Base-by-base conservation (phyloP, 2,888 invertebrate species). In the Petrolisthes cinctipes region DNA sequence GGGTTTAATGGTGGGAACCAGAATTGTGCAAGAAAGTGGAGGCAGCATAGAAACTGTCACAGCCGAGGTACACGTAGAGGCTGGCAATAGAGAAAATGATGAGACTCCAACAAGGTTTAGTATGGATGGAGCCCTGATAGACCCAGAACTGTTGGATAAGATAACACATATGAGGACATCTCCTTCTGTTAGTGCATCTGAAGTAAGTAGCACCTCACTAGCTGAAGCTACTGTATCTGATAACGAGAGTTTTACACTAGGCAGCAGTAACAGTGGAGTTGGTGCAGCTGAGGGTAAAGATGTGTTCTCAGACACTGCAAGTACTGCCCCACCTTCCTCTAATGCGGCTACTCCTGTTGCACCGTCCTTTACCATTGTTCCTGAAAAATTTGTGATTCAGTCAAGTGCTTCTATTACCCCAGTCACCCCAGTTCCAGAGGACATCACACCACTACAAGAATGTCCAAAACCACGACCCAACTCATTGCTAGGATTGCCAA, bases 161-260 rank as follows among this genome's bases (percentile, higher is more conserved):
- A 86, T 90, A 14, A 90, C 90, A 11, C 86, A 89, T 61, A 66
- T 90, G 51, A 71, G 90, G 83, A 76, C 88, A 37, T 86, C 91
- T 68, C 87, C 90, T 23, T 86, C 89, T 6, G 87, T 86, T 4
- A 90, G 87, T 51, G 89, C 85, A 51, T 91, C 89, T 54, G 90
- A 88, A 92, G 93, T 9, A 14, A 90, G 88, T 56, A 92, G 91
- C 82, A 91, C 91, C 56, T 92, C 92, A 20, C 80, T 92, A 57
- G 91, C 92, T 9, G 92, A 92, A 83, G 92, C 91, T 4, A 91
- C 92, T 1, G 91, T 91, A 20, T 92, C 92, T 1, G 92, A 92
- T 82, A 92, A 92, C 86, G 92, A 92, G 85, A 92, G 91, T 76
- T 91, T 92, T 78, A 90, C 86, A 4, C 66, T 89, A 9, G 86